phyloP scores from a whole-genome alignment of 2,113 vertebrate genomes.

The Hippopotamus amphibius region DNA sequence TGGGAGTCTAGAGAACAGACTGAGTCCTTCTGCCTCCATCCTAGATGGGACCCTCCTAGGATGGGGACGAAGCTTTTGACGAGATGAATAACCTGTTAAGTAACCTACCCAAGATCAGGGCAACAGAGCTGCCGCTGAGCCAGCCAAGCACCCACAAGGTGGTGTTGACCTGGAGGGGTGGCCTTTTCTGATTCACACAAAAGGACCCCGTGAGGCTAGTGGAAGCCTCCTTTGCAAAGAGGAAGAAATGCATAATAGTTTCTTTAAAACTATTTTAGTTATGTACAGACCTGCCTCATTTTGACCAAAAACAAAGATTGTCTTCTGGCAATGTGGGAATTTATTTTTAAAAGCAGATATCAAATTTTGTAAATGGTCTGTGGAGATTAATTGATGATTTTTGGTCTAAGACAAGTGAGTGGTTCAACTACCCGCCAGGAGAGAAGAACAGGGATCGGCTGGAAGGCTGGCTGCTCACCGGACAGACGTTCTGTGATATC shows the following conservation, averaged over 20 bases:
- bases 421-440: background rate
- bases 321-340: background rate
- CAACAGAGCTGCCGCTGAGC: accelerated
- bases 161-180: background rate
- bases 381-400: background rate
- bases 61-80: background rate
- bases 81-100: background rate
- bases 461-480: slow-evolving; percentile 71
- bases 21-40: background rate
- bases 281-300: background rate
- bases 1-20: background rate
- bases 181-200: background rate
- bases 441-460: background rate
- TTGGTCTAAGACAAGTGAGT: background rate
- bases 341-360: background rate
- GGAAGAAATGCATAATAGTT: background rate
- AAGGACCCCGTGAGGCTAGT: background rate
- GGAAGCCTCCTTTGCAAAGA: background rate
- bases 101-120: background rate
- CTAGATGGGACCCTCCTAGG: background rate
- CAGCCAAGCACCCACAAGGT: accelerated
- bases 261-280: background rate
- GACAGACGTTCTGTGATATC: slow-evolving; percentile 80
- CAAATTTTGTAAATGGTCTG: background rate
- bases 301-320: background rate